phyloP scores from a whole-genome alignment of 2,113 vertebrate species.

The Sapajus apella region DNA sequence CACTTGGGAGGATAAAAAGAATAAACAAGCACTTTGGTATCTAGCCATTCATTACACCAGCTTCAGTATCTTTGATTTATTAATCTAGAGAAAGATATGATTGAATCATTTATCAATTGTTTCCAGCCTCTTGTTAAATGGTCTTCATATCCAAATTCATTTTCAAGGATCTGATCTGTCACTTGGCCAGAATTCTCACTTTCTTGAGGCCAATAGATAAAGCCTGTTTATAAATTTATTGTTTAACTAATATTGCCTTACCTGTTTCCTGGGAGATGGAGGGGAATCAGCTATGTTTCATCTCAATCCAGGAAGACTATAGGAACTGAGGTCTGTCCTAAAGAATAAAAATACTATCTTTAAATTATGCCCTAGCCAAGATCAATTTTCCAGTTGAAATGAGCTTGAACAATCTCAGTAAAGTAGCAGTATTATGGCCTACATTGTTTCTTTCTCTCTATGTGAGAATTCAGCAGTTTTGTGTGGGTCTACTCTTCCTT shows the following conservation, averaged over 20 bases:
- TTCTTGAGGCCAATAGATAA: neutral
- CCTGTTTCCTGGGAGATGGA: neutral
- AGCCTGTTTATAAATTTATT: neutral
- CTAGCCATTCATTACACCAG: neutral
- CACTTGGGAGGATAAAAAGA: neutral
- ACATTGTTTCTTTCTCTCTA: neutral
- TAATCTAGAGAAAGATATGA: neutral
- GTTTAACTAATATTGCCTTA: neutral
- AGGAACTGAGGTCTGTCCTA: neutral
- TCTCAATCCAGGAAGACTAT: neutral
- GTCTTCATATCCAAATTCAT: neutral
- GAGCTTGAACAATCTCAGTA: neutral
- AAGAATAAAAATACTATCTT: neutral
- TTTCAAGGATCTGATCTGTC: slow-evolving; percentile 50
- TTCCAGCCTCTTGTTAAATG: slow-evolving; percentile 14
- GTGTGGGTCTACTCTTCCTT: neutral
- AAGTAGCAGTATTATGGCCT: neutral
- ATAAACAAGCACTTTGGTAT: neutral
- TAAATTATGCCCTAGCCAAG: neutral
- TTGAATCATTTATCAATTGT: neutral
- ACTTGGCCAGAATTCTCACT: slow-evolving; percentile 35
- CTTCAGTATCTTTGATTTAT: neutral
- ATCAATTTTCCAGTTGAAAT: neutral
- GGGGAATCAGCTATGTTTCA: neutral
- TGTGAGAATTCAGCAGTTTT: neutral